Percentiles rank a stretch among this genome's conserved stretches.
These are phyloP conservation scores for Clupea harengus DNA, from an alignment of 2,113 vertebrate species.

Conservation along the genomic window DNA sequence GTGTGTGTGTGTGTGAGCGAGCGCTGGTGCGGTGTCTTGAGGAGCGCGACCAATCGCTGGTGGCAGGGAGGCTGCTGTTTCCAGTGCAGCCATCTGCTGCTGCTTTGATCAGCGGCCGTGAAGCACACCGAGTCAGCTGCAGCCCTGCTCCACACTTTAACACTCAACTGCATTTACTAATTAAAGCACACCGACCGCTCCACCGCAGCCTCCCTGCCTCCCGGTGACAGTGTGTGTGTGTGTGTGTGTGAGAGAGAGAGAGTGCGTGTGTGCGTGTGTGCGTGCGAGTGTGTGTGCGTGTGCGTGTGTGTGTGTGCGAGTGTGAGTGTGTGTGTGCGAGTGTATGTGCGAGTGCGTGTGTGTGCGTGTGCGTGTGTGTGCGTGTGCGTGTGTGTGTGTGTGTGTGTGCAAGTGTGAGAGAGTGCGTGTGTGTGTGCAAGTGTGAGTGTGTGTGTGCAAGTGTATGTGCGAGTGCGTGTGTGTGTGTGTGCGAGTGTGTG, in stretches of 20 bases:
- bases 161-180: conserved; percentile 44
- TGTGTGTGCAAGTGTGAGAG: too few relatives aligned
- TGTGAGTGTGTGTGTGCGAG: conserved; percentile 1
- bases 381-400: conserved; percentile 21
- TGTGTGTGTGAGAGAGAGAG: not conserved
- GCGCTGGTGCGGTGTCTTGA: conserved; percentile 11
- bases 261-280: not conserved
- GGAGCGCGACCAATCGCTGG: conserved; percentile 25
- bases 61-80: conserved; percentile 12
- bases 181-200: conserved; percentile 26
- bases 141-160: conserved; percentile 44
- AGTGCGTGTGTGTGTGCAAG: conserved; percentile 27
- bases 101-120: conserved; percentile 51
- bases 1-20: not conserved
- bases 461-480: not conserved
- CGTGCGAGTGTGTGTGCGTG: not conserved
- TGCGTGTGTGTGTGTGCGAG: not conserved
- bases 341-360: too few relatives aligned
- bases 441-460: not conserved
- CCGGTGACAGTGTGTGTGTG: too few relatives aligned
- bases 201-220: not conserved
- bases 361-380: not conserved
- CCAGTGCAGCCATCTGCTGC: conserved; percentile 47
- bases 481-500: too few relatives aligned
- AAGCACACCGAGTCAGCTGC: conserved; percentile 41